Percentiles rank a stretch among this genome's conserved stretches.
Evolutionary conservation across 2,797 vertebrate species (phyloP).

Genomic region (Lates japonicus): DNA sequence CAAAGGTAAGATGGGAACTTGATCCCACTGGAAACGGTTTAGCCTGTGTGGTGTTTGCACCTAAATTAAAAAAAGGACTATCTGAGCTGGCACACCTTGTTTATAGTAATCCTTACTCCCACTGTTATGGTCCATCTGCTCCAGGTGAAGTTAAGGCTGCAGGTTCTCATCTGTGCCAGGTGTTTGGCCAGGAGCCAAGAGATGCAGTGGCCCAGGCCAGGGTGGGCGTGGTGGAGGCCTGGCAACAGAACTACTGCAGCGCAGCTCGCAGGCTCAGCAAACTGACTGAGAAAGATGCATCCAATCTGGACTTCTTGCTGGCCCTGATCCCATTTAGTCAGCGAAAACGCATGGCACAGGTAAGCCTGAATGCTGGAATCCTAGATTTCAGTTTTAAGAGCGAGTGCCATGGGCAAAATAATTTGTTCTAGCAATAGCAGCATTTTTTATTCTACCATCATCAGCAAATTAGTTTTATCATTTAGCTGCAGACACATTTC

Average conservation of each 20-base stretch:
- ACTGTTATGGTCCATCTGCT: constrained; percentile 50
- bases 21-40: constrained; percentile 17
- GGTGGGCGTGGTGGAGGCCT: constrained; percentile 89
- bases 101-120: constrained; percentile 29
- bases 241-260: constrained; percentile 79
- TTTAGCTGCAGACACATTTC: background rate
- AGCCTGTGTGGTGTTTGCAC: constrained; percentile 2
- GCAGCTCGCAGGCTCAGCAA: constrained; percentile 86
- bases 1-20: constrained; percentile 82
- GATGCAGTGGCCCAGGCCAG: constrained; percentile 86
- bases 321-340: constrained; percentile 85
- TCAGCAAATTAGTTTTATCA: constrained; percentile 1
- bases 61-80: background rate
- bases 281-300: constrained; percentile 86
- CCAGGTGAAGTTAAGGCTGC: constrained; percentile 89
- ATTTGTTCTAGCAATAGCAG: background rate
- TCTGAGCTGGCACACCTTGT: background rate
- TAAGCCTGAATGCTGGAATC: constrained; percentile 60
- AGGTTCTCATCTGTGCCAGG: constrained; percentile 82
- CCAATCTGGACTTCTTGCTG: constrained; percentile 87
- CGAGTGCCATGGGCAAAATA: background rate
- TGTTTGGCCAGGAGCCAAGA: constrained; percentile 84
- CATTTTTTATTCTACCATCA: background rate
- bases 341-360: constrained; percentile 87
- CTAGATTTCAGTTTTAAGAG: background rate